phyloP scores from a whole-genome alignment of 2,113 vertebrate species.

The Corydoras maculifer region DNA sequence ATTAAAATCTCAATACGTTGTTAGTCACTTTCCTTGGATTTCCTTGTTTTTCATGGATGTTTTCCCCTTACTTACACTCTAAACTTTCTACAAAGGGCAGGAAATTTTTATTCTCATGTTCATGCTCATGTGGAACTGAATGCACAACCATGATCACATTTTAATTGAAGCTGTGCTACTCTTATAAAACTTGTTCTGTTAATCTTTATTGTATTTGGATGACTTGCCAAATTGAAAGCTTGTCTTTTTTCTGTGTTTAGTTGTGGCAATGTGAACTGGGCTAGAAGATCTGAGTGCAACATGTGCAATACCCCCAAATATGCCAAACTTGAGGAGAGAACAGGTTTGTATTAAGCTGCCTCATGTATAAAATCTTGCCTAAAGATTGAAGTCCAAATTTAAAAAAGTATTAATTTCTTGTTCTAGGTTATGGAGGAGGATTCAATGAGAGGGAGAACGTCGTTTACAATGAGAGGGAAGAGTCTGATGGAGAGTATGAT shows the following conservation, averaged over 20 bases:
- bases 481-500: constrained; percentile 98
- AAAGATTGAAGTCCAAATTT: too few species aligned
- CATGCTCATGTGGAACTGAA: too few species aligned
- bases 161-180: too few species aligned
- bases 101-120: not conserved
- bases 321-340: constrained; percentile 94
- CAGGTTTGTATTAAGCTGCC: constrained; percentile 64
- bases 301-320: constrained; percentile 99
- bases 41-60: not conserved
- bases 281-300: constrained; percentile 92
- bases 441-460: constrained; percentile 97
- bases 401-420: too few species aligned
- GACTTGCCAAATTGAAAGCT: not conserved
- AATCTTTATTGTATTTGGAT: not conserved
- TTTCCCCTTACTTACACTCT: not conserved
- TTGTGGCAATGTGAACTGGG: constrained; percentile 98
- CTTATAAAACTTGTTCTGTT: not conserved
- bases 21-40: not conserved
- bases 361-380: too few species aligned
- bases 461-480: constrained; percentile 94
- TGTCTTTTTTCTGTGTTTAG: constrained; percentile 52
- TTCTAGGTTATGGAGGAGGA: constrained; percentile 92
- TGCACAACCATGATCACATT: too few species aligned
- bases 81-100: not conserved
- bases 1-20: too few species aligned